These are phyloP conservation scores for Cataglyphis cursor DNA, from an alignment of 2,888 invertebrate genomes.

Conservation along the genomic window DNA sequence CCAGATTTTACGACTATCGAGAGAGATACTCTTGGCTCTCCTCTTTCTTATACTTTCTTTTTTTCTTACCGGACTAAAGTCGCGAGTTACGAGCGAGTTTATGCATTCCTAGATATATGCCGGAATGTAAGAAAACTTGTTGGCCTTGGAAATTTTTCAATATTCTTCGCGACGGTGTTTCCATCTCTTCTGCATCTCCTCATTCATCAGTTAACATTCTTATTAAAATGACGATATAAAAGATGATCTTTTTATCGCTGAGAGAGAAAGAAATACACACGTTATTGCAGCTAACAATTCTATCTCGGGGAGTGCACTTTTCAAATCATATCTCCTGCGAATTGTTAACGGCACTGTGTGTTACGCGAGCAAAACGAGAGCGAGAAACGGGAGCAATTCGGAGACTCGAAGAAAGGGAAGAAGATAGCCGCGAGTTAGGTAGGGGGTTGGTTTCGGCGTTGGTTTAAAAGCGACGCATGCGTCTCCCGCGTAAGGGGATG, in stretches of 20 bases:
- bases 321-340: constrained; percentile 17
- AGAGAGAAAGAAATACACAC: background rate
- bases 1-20: constrained; percentile 62
- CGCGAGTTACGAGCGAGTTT: constrained; percentile 39
- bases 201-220: background rate
- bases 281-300: background rate
- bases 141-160: constrained; percentile 16
- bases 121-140: background rate
- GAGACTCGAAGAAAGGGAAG: constrained; percentile 32
- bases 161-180: background rate
- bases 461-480: constrained; percentile 84
- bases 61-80: background rate
- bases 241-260: constrained; percentile 6
- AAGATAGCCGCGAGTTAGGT: constrained; percentile 35
- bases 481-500: constrained; percentile 77
- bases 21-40: constrained; percentile 21
- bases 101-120: constrained; percentile 10
- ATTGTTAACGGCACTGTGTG: constrained; percentile 9
- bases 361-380: constrained; percentile 1
- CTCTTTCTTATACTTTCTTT: background rate
- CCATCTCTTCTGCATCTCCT: background rate
- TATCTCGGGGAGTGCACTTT: background rate
- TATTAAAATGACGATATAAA: constrained; percentile 3
- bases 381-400: constrained; percentile 19
- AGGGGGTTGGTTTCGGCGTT: constrained; percentile 78